Evolutionary conservation across 1,140 invertebrate genomes (phyloP).

Genomic region (Linepithema humile): DNA sequence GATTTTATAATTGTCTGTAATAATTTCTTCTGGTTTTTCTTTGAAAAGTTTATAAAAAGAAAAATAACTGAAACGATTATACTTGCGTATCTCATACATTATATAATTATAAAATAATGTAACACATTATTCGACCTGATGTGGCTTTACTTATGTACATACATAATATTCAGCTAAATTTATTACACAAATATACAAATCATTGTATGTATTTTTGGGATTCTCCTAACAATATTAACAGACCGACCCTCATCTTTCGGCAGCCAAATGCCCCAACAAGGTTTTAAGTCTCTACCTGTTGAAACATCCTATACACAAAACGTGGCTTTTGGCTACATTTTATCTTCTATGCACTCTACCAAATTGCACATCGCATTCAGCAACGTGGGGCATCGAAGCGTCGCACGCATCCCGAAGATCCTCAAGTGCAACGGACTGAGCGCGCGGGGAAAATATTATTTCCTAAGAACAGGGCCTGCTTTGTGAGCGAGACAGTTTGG

Average conservation of each 20-base stretch:
- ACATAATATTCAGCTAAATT: background rate
- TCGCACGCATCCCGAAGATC: background rate
- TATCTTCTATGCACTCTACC: background rate
- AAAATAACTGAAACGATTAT: no score
- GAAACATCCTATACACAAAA: slow-evolving; percentile 27
- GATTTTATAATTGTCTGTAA: background rate
- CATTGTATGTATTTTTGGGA: background rate
- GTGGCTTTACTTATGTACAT: no score
- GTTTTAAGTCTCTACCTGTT: slow-evolving; percentile 43
- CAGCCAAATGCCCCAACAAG: background rate
- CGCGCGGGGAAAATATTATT: slow-evolving; percentile 67
- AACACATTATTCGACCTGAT: no score
- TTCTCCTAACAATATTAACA: background rate
- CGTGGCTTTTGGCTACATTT: slow-evolving; percentile 24
- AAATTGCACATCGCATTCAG: slow-evolving; percentile 14
- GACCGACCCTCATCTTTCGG: background rate
- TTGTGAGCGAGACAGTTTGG: slow-evolving; percentile 67
- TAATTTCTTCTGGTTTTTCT: background rate
- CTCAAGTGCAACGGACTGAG: background rate
- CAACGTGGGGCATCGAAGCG: background rate
- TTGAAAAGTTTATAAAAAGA: background rate
- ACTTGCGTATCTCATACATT: no score
- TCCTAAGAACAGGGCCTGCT: slow-evolving; percentile 65
- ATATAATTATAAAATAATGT: no score
- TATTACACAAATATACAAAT: background rate